phyloP scores from a whole-genome alignment of 2,888 invertebrate species.

The Oxystoma pomonae region DNA sequence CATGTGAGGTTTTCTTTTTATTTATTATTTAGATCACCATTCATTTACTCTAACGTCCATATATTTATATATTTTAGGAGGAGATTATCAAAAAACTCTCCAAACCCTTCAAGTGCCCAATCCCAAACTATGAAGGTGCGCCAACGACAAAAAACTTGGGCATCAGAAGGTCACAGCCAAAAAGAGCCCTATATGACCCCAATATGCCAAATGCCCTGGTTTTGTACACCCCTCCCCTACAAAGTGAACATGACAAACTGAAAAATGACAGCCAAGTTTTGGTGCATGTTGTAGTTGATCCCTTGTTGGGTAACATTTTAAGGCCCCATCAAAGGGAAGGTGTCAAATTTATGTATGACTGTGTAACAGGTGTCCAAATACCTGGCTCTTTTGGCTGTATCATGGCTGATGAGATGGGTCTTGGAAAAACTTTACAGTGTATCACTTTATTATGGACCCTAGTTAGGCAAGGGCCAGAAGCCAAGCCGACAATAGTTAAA shows the following conservation, averaged over 20 bases:
- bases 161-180: conserved; percentile 57
- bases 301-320: conserved; percentile 80
- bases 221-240: conserved; percentile 77
- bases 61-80: conserved; percentile 53
- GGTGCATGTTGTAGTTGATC: conserved; percentile 98
- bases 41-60: background rate
- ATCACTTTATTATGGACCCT: conserved; percentile 95
- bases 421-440: conserved; percentile 97
- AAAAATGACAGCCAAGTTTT: conserved; percentile 66
- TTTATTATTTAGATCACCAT: background rate
- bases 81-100: conserved; percentile 74
- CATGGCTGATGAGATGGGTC: conserved; percentile 99
- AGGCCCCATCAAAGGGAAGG: conserved; percentile 99
- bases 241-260: conserved; percentile 83
- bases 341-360: conserved; percentile 98
- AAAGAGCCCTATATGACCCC: conserved; percentile 85
- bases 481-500: conserved; percentile 85
- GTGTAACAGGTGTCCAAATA: conserved; percentile 89
- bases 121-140: conserved; percentile 78
- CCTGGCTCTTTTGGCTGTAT: conserved; percentile 89
- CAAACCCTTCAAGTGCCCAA: conserved; percentile 89
- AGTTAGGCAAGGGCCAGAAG: conserved; percentile 87
- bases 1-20: conserved; percentile 50
- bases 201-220: conserved; percentile 88
- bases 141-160: conserved; percentile 76